Percentiles rank a stretch among this genome's conserved stretches.
Evolutionary conservation across 1,140 invertebrate species (phyloP).

Genomic region (Portunus trituberculatus): DNA sequence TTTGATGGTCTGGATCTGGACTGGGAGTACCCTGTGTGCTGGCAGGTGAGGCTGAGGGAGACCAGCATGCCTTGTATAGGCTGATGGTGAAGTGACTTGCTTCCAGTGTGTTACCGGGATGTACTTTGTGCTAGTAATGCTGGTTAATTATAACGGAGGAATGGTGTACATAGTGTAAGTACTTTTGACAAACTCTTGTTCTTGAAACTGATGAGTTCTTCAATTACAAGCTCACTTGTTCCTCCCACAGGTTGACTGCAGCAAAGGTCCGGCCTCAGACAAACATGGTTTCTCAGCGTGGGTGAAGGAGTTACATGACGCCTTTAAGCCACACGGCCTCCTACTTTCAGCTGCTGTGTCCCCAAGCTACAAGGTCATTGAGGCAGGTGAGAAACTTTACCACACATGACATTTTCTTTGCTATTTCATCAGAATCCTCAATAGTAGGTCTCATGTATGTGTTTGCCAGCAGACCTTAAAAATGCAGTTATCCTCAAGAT

Average conservation of each 20-base stretch:
- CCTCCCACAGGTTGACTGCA: slow-evolving; percentile 86
- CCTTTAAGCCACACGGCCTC: slow-evolving; percentile 87
- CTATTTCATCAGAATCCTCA: too few relatives aligned
- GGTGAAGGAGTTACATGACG: slow-evolving; percentile 86
- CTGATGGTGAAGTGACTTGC: too few relatives aligned
- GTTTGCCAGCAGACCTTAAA: too few relatives aligned
- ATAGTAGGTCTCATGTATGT: too few relatives aligned
- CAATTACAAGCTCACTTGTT: background rate
- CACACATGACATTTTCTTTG: background rate
- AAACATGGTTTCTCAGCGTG: slow-evolving; percentile 88
- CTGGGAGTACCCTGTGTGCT: slow-evolving; percentile 88
- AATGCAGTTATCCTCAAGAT: too few relatives aligned
- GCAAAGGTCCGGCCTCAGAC: slow-evolving; percentile 87
- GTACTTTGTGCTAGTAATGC: background rate
- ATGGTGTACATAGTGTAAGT: too few relatives aligned
- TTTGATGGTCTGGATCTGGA: slow-evolving; percentile 86
- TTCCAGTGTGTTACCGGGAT: background rate
- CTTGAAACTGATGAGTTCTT: too few relatives aligned
- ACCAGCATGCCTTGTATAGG: background rate
- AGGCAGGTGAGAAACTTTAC: slow-evolving; percentile 80
- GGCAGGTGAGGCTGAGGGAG: slow-evolving; percentile 82
- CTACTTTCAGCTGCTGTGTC: slow-evolving; percentile 91
- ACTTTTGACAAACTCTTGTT: too few relatives aligned
- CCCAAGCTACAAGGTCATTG: slow-evolving; percentile 89
- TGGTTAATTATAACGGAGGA: too few relatives aligned